A percentile compares a stretch with the other conserved stretches of the same genome.
Conservation (phyloP, 2,113 vertebrate genomes). For the Halcyon senegalensis region DNA sequence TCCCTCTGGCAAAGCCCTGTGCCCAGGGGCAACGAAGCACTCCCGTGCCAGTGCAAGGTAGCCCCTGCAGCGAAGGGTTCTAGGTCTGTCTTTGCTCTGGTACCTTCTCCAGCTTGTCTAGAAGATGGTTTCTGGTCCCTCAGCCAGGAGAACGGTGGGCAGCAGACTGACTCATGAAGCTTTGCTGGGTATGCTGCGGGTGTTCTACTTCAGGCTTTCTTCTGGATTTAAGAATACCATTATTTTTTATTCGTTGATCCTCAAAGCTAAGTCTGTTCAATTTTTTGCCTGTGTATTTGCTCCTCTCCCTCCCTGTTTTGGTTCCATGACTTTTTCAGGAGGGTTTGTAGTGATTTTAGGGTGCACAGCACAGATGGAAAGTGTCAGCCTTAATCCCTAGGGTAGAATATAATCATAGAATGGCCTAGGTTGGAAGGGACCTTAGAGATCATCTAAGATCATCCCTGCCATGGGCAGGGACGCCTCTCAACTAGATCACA, state of each 20-base stretch:
- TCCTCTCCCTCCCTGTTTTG: background rate
- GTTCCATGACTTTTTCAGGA: background rate
- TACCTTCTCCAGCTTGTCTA: background rate
- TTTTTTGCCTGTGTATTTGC: background rate
- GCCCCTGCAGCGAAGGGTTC: rapidly evolving
- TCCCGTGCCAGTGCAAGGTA: background rate
- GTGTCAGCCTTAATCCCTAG: background rate
- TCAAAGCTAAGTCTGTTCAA: background rate
- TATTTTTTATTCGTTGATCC: background rate
- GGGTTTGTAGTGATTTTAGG: background rate
- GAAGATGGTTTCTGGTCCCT: background rate
- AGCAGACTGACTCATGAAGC: background rate
- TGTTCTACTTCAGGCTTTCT: background rate
- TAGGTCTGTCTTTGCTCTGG: background rate
- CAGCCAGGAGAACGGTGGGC: background rate
- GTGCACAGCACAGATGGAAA: background rate
- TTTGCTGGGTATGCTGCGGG: background rate
- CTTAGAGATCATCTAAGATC: too few relatives aligned
- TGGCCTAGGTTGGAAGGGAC: too few relatives aligned
- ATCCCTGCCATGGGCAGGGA: too few relatives aligned
- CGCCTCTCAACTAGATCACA: too few relatives aligned
- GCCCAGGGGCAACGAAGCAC: background rate
- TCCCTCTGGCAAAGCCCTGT: background rate
- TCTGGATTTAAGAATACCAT: background rate
- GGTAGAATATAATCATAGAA: background rate